Conservation (phyloP, 2,888 invertebrate species). For the Macrophya alboannulata region DNA sequence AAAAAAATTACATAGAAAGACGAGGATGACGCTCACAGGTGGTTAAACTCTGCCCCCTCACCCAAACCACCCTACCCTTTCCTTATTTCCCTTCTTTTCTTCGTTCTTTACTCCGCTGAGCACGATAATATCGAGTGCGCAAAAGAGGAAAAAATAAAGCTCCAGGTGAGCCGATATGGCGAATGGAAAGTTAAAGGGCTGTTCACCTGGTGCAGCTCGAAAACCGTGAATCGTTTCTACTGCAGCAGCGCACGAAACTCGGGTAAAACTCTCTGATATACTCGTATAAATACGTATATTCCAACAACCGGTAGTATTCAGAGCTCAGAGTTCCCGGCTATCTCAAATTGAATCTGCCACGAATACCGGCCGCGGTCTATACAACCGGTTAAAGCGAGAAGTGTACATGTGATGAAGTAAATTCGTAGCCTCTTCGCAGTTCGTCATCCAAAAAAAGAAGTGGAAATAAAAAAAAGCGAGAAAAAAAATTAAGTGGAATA, state of each 20-base stretch:
- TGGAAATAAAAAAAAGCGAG: background rate
- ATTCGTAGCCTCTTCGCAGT: background rate
- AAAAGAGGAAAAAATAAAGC: background rate
- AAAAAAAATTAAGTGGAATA: background rate
- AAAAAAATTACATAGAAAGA: background rate
- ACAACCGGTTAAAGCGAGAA: background rate
- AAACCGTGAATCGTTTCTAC: background rate
- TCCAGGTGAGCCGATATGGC: constrained; percentile 21
- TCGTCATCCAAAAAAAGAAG: background rate
- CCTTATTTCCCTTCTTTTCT: background rate
- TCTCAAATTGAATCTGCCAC: constrained; percentile 75
- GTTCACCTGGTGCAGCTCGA: background rate
- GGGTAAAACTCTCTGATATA: constrained; percentile 5
- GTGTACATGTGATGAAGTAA: background rate
- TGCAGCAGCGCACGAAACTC: background rate
- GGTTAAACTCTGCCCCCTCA: constrained; percentile 27
- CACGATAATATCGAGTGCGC: background rate
- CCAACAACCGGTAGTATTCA: constrained; percentile 61
- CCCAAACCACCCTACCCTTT: background rate
- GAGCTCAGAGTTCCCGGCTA: constrained; percentile 70
- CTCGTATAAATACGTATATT: background rate
- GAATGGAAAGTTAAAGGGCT: background rate
- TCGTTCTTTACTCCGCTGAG: background rate
- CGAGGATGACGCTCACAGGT: constrained; percentile 25
- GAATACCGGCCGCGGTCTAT: constrained; percentile 63